phyloP scores from a whole-genome alignment of 2,888 invertebrate species.

The Piscicola geometra region DNA sequence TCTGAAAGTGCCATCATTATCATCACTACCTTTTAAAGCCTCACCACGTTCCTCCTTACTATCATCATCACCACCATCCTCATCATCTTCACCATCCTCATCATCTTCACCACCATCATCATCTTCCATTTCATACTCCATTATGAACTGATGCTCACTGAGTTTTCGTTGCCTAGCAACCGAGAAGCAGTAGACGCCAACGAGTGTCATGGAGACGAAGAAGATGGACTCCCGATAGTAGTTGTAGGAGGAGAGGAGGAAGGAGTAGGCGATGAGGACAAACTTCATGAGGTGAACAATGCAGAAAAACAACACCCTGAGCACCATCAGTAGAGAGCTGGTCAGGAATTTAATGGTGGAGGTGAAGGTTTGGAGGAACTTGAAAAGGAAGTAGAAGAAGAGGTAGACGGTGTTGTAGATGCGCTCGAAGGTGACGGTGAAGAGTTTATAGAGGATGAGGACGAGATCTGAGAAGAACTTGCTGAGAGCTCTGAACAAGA shows the following conservation, averaged over 20 bases:
- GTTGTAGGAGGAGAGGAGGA: slow-evolving; percentile 39
- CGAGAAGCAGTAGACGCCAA: slow-evolving; percentile 42
- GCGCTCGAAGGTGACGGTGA: slow-evolving; percentile 22
- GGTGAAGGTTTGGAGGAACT: background rate
- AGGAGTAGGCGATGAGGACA: background rate
- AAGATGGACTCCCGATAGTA: slow-evolving; percentile 44
- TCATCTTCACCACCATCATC: background rate
- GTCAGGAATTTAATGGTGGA: background rate
- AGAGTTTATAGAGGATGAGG: background rate
- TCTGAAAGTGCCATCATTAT: background rate
- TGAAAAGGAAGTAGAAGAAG: slow-evolving; percentile 10
- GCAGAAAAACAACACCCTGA: slow-evolving; percentile 4
- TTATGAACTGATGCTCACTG: background rate
- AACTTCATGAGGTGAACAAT: slow-evolving; percentile 3
- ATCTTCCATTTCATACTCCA: background rate
- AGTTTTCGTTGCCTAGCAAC: slow-evolving; percentile 38
- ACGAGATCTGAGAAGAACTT: slow-evolving; percentile 31
- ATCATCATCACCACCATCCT: background rate
- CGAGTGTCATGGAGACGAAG: slow-evolving; percentile 38
- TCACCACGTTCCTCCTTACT: background rate
- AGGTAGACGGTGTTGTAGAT: slow-evolving; percentile 17
- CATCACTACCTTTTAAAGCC: background rate
- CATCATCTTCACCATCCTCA: background rate
- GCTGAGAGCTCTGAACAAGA: slow-evolving; percentile 6
- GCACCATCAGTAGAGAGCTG: background rate